Evolutionary conservation across 1,140 invertebrate genomes (phyloP), one percentile per base, ranked within the genome.

Genomic region (Camponotus floridanus): DNA sequence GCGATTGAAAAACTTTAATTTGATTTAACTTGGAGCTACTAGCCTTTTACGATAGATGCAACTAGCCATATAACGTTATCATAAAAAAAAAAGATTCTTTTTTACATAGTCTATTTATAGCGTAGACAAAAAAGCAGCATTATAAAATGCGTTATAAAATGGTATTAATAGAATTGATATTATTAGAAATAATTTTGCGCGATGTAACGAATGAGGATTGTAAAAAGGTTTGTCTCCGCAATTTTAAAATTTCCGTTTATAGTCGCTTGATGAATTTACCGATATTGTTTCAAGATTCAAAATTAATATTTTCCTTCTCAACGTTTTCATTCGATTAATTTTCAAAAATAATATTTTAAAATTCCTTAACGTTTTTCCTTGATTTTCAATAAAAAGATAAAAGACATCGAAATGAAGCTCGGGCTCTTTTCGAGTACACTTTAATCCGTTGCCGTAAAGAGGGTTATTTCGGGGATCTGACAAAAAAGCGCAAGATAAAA

Each of bases 41-140:
- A 80, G 59, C 57, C 65, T 71, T 80, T 80, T 80, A 80, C 36
- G 78, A 70, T 21, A 45, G 33, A 36, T 71, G 71, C 57, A 42
- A 57, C 11, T 0, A 26, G 33, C 48, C 78, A 8, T 39, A 57
- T 31, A 36, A 36, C 42, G 48, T 13, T 33, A 15, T 33, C 68
- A 51, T 68, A 71, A 80, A 80, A 26, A 71, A 80, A 80, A 26
- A 26, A 26, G 26, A 26, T 57, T 48, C 39, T 68, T 71, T 68
- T 15, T 57, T 48, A 18, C 21, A 65, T 26, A 55, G 21, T 45
- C 71, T 71, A 70, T 80, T 36, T n/a, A 31, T 7, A 6, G 15
- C 36, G 21, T 31, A n/a, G n/a, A 26, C 26, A 26, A 26, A 26
- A 26, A 26, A 26, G 26, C 26, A 26, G 26, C 26, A 26, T 26